Conservation (phyloP, 1,140 invertebrate genomes). For the Drosophila pseudoobscura region DNA sequence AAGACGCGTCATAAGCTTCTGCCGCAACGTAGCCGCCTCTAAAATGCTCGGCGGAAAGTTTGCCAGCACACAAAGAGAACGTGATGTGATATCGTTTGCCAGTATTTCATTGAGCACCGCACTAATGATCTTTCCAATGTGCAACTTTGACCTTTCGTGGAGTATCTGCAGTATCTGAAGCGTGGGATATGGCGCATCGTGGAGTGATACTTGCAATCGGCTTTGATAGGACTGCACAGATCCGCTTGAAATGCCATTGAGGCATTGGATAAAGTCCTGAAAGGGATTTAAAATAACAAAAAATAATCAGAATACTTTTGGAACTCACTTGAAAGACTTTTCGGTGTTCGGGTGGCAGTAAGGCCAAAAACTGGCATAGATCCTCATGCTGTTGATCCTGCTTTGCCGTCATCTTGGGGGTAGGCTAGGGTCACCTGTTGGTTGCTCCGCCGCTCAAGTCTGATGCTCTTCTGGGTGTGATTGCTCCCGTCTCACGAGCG, state of each 20-base stretch:
- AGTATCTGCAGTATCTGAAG: slow-evolving; percentile 50
- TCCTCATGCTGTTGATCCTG: slow-evolving; percentile 15
- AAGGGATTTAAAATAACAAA: neutral
- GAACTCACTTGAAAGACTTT: slow-evolving; percentile 42
- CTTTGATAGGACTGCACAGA: slow-evolving; percentile 23
- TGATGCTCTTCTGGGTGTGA: slow-evolving; percentile 4
- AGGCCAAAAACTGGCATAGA: slow-evolving; percentile 39
- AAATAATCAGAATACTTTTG: neutral
- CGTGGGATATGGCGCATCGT: slow-evolving; percentile 48
- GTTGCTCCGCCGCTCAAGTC: slow-evolving; percentile 12
- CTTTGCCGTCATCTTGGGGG: slow-evolving; percentile 14
- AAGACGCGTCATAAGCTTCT: slow-evolving; percentile 35
- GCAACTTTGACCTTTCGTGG: slow-evolving; percentile 39
- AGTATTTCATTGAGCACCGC: slow-evolving; percentile 43
- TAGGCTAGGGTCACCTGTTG: slow-evolving; percentile 19
- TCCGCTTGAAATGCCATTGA: slow-evolving; percentile 25
- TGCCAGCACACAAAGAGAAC: slow-evolving; percentile 60
- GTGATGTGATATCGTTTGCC: slow-evolving; percentile 34
- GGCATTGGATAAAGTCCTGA: slow-evolving; percentile 47
- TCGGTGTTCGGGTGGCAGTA: slow-evolving; percentile 43
- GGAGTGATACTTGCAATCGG: slow-evolving; percentile 26
- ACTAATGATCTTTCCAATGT: slow-evolving; percentile 51
- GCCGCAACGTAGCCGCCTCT: slow-evolving; percentile 37
- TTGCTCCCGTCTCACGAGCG: slow-evolving; percentile 3
- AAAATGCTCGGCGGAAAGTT: slow-evolving; percentile 58